Percentiles rank a stretch among this genome's conserved stretches.
Evolutionary conservation across 2,888 invertebrate species (phyloP).

Genomic region (Drosophila rubida): DNA sequence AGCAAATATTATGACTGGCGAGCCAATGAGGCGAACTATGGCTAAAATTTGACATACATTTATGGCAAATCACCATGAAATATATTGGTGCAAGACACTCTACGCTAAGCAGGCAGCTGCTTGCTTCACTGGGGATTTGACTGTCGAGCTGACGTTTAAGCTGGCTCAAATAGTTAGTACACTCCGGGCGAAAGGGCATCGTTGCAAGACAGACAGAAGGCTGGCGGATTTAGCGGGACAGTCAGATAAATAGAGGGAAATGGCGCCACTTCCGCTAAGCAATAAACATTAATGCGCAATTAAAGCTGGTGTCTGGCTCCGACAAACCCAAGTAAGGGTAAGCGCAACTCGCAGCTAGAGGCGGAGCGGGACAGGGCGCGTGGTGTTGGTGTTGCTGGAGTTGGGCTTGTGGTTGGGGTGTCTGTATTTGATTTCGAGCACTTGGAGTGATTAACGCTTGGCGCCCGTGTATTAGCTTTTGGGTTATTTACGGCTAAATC

Average conservation of each 20-base stretch:
- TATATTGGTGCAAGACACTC: neutral
- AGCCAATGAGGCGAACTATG: neutral
- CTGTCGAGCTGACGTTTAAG: neutral
- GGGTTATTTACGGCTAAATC: conserved; percentile 57
- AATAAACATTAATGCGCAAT: conserved; percentile 81
- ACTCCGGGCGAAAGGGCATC: conserved; percentile 1
- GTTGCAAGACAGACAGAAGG: conserved; percentile 13
- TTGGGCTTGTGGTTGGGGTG: conserved; percentile 19
- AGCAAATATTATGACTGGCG: neutral
- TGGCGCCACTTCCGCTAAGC: conserved; percentile 77
- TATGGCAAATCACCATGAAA: neutral
- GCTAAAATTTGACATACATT: neutral
- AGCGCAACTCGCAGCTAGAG: neutral
- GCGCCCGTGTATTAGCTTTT: conserved; percentile 44
- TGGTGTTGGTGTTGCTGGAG: neutral
- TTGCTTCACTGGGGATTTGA: neutral
- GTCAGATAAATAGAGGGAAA: conserved; percentile 57
- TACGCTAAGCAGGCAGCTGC: neutral
- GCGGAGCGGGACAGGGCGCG: no score
- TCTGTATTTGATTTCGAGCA: conserved; percentile 66
- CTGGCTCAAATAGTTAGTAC: conserved; percentile 3
- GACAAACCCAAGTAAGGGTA: conserved; percentile 6
- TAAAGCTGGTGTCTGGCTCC: conserved; percentile 70
- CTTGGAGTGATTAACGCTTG: conserved; percentile 65
- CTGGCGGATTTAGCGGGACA: conserved; percentile 25